These are phyloP conservation scores for Epinephelus moara DNA, from an alignment of 2,113 vertebrate species.

Conservation along the genomic window DNA sequence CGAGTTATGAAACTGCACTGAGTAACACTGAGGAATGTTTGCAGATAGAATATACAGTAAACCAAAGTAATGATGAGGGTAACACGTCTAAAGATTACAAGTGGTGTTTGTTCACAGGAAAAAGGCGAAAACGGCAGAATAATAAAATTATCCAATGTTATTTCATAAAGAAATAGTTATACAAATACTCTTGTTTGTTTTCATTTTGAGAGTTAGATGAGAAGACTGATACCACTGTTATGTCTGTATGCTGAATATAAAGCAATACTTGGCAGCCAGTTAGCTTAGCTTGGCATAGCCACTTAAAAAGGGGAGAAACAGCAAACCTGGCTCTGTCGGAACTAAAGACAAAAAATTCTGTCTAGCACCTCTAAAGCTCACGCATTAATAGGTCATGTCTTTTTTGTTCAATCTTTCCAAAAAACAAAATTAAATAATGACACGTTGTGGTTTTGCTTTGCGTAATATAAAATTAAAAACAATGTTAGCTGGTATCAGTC, in stretches of 20 bases:
- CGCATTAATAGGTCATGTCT: background rate
- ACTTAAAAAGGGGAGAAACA: background rate
- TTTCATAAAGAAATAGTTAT: background rate
- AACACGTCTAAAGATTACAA: background rate
- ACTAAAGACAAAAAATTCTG: background rate
- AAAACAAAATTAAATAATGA: background rate
- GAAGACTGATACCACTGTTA: background rate
- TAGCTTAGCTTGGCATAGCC: constrained; percentile 13
- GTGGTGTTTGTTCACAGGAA: background rate
- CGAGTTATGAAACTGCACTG: constrained; percentile 66
- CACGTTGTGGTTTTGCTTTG: background rate
- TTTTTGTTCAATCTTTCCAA: background rate
- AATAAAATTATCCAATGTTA: background rate
- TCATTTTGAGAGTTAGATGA: background rate
- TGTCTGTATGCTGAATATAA: background rate
- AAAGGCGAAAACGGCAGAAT: background rate
- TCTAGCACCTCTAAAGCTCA: too few relatives aligned
- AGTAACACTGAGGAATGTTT: constrained; percentile 31
- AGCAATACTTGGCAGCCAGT: background rate
- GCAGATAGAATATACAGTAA: constrained; percentile 29
- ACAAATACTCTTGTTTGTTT: background rate
- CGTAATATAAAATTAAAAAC: too few relatives aligned
- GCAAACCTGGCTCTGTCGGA: background rate
- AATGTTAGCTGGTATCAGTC: too few relatives aligned
- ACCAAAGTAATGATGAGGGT: constrained; percentile 16